Conservation (phyloP, 2,113 vertebrate genomes). For the Gymnobelideus leadbeateri region DNA sequence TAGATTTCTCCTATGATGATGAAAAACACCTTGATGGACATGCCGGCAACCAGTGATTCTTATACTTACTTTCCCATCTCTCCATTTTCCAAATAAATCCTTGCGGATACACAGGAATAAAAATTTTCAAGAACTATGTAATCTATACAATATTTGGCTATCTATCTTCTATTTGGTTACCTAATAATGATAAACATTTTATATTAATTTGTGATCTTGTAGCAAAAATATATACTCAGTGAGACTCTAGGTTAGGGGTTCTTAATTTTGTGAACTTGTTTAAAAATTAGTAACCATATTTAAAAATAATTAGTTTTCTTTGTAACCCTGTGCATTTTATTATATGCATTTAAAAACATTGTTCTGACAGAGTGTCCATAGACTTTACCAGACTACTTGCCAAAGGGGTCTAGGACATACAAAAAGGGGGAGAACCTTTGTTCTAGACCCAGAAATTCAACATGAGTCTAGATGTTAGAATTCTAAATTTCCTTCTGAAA, state of each 20-base stretch:
- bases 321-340: not conserved
- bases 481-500: not conserved
- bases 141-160: not conserved
- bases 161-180: not conserved
- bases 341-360: not conserved
- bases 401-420: not conserved
- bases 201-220: not conserved
- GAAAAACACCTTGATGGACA: not conserved
- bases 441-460: not conserved
- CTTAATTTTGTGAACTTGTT: not conserved
- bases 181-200: not conserved
- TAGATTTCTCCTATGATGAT: not conserved
- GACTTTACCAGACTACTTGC: not conserved
- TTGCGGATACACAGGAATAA: not conserved
- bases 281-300: not conserved
- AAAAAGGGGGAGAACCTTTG: not conserved
- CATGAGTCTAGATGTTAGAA: not conserved
- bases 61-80: not conserved
- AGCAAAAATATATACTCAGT: not conserved
- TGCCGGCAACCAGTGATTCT: not conserved
- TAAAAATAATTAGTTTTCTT: not conserved
- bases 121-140: not conserved
- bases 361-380: not conserved
- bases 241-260: not conserved
- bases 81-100: not conserved